Evolutionary conservation across 1,140 invertebrate species (phyloP).

Genomic region (Drosophila pruinosa): DNA sequence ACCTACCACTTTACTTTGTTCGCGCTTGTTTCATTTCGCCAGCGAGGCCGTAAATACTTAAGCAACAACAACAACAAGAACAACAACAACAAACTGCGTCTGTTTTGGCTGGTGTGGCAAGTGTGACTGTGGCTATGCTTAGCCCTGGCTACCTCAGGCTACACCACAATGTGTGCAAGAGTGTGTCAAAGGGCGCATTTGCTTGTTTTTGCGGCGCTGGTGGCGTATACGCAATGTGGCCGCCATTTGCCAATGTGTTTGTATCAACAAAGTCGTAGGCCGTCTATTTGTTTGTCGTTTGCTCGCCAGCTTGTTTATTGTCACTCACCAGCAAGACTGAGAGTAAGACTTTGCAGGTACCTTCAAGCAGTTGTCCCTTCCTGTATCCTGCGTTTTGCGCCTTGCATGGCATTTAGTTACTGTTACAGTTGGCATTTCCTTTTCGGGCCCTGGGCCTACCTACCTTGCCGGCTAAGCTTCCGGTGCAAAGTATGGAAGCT

Average conservation of each 20-base stretch:
- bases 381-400: not conserved
- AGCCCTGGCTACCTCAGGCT: not conserved
- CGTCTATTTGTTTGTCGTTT: slow-evolving; percentile 72
- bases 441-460: slow-evolving; percentile 46
- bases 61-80: slow-evolving; percentile 35
- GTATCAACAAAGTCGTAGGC: slow-evolving; percentile 74
- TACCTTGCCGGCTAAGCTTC: slow-evolving; percentile 47
- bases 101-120: not conserved
- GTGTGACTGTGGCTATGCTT: slow-evolving; percentile 9
- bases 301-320: slow-evolving; percentile 66
- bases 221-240: slow-evolving; percentile 74
- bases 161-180: not conserved
- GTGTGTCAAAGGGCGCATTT: slow-evolving; percentile 59
- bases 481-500: slow-evolving; percentile 12
- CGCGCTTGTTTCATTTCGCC: slow-evolving; percentile 58
- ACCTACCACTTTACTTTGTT: not conserved
- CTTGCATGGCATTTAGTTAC: slow-evolving; percentile 54
- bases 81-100: not conserved
- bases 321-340: slow-evolving; percentile 31
- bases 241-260: slow-evolving; percentile 72
- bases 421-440: slow-evolving; percentile 51
- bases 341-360: not conserved
- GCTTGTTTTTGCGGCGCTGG: slow-evolving; percentile 46
- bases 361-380: not conserved
- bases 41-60: slow-evolving; percentile 62